Evolutionary conservation across 2,888 invertebrate species (phyloP), one percentile per base, ranked within the genome.

Genomic region (Pilophorus perplexus): DNA sequence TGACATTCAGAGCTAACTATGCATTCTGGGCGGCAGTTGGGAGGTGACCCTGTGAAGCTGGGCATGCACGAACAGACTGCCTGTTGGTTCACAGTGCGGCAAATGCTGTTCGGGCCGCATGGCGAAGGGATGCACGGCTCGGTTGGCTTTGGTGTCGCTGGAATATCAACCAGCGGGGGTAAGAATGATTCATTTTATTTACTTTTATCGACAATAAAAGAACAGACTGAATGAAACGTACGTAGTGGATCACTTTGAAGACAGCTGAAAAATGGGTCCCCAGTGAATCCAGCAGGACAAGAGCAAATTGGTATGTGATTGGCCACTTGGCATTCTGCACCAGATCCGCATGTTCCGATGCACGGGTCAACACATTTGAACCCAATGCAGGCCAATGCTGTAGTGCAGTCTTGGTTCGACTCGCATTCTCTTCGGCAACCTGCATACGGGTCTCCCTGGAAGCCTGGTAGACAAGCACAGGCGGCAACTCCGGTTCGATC

Each of bases 41-140:
- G 90, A 57, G 91, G 91, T 68, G 84, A 84, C 64, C 90, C 90
- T 54, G 87, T 82, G 73, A 88, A 90, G 72, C 86, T 87, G 1
- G 87, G 86, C 71, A 87, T 80, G 74, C 92, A 93, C 0, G 90
- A 89, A 76, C 93, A 93, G 0, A 90, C 90, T 0, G 90, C 90
- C 74, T 86, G 85, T 75, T 85, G 85, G 73, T 86, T 87, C 5
- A 88, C 84, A 73, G 85, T 85, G 73, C 90, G 83, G 71, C 93
- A 93, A 75, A 90, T 88, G 75, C 90, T 90, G 76, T 91, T 90
- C 0, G 90, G 89, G 55, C 93, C 93, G 76, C 93, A 93, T 0
- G 93, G 92, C 22, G 89, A 85, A 62, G 90, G 90, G 69, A 84
- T 83, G 74, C 93, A 93, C 5, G 90, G 90, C 74, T 90, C 86